Conservation (phyloP, 2,113 vertebrate genomes). For the Protobothrops flavoviridis region DNA sequence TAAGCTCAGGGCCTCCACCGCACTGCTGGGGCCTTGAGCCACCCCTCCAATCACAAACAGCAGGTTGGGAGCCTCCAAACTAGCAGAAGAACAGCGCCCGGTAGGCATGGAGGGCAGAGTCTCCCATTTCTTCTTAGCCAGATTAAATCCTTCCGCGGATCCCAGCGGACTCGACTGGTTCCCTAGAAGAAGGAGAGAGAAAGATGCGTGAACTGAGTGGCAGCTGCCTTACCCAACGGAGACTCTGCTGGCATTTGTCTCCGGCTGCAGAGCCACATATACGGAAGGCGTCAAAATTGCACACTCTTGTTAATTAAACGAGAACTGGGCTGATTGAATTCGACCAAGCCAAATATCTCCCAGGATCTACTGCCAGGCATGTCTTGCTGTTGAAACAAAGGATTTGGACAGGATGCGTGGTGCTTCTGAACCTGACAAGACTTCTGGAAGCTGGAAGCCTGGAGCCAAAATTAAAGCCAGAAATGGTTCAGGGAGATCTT, state of each 20-base stretch:
- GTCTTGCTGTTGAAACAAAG: neutral
- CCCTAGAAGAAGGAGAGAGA: conserved; percentile 68
- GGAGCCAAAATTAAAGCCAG: neutral
- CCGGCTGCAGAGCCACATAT: neutral
- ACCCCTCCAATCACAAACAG: conserved; percentile 92
- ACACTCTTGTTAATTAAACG: neutral
- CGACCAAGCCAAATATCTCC: neutral
- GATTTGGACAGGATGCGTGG: neutral
- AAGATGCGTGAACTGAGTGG: neutral
- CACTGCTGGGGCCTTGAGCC: conserved; percentile 89
- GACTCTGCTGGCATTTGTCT: neutral
- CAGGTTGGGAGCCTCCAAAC: conserved; percentile 74
- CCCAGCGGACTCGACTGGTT: conserved; percentile 90
- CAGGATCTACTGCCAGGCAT: neutral
- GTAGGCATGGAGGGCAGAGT: conserved; percentile 83
- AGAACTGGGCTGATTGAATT: neutral
- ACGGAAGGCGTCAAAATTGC: neutral
- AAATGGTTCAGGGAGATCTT: neutral
- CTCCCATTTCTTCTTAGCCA: conserved; percentile 88
- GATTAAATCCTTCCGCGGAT: conserved; percentile 89
- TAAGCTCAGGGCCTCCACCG: conserved; percentile 89
- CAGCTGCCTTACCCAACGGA: neutral
- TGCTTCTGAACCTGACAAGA: neutral
- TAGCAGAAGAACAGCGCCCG: conserved; percentile 89
- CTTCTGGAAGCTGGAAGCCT: neutral